Evolutionary conservation across 2,888 invertebrate species (phyloP).

Genomic region (Mythimna vitellina): DNA sequence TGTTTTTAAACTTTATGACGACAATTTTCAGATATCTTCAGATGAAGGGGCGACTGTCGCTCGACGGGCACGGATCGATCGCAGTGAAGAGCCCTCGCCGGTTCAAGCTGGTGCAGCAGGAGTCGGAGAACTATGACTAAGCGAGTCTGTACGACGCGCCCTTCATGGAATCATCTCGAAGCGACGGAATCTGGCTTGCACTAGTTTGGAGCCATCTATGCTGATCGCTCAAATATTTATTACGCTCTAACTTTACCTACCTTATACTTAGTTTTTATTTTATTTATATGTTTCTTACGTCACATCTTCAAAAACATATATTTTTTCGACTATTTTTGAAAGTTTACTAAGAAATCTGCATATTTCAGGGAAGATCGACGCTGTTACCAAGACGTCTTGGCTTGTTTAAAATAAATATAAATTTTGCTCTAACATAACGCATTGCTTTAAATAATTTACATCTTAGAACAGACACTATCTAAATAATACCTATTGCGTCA

Average conservation of each 20-base stretch:
- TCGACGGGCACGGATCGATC: conserved; percentile 95
- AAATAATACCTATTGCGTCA: background rate
- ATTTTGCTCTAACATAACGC: conserved; percentile 5
- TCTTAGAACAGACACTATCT: background rate
- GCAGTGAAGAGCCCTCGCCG: conserved; percentile 96
- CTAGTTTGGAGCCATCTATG: conserved; percentile 53
- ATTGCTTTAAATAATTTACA: background rate
- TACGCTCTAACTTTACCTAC: conserved; percentile 35
- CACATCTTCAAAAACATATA: conserved; percentile 20
- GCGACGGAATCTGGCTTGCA: conserved; percentile 50
- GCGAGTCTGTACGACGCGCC: background rate
- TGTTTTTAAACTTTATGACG: background rate
- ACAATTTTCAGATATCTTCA: conserved; percentile 91
- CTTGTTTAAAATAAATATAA: conserved; percentile 3
- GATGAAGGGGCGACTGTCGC: conserved; percentile 93
- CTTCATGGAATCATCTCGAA: conserved; percentile 33
- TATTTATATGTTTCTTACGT: conserved; percentile 27
- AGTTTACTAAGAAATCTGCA: conserved; percentile 8
- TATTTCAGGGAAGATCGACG: conserved; percentile 24
- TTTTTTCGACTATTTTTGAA: conserved; percentile 52
- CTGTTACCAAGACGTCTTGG: conserved; percentile 16
- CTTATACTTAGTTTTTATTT: conserved; percentile 26
- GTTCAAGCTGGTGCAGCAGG: conserved; percentile 97
- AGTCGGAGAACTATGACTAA: conserved; percentile 97
- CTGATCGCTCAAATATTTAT: conserved; percentile 60